Conservation (phyloP, 2,888 invertebrate species). For the Rugalucina vietnamica region DNA sequence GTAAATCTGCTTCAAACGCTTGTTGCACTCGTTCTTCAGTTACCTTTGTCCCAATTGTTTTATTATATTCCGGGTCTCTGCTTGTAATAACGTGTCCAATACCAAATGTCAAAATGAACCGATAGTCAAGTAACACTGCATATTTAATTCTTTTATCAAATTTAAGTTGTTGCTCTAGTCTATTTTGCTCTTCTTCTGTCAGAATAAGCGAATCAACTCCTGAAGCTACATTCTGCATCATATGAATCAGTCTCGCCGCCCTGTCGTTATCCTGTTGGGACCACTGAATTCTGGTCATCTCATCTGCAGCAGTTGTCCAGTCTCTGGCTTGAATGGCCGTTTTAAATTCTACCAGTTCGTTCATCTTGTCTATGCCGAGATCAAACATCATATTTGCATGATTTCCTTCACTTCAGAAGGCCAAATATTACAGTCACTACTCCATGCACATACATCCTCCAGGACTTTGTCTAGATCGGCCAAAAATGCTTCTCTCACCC, state of each 20-base stretch:
- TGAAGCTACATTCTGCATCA: too few relatives aligned
- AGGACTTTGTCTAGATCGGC: constrained; percentile 4
- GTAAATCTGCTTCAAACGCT: constrained; percentile 17
- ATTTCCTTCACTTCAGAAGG: constrained; percentile 31
- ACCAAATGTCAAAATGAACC: constrained; percentile 24
- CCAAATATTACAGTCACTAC: background rate
- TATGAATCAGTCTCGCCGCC: constrained; percentile 18
- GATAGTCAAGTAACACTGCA: constrained; percentile 9
- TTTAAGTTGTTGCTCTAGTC: background rate
- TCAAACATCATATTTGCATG: constrained; percentile 33
- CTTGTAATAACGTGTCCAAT: constrained; percentile 31
- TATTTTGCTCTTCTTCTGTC: background rate
- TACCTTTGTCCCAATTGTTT: constrained; percentile 16
- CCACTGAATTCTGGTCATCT: constrained; percentile 29
- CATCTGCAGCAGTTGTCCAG: constrained; percentile 27
- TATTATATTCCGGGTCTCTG: constrained; percentile 22
- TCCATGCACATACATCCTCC: background rate
- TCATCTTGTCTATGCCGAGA: constrained; percentile 4
- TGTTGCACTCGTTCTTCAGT: background rate
- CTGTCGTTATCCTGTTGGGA: constrained; percentile 22
- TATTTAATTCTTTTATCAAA: constrained; percentile 19
- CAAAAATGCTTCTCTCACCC: constrained; percentile 6
- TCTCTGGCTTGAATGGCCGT: constrained; percentile 17
- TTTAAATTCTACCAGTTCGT: constrained; percentile 7
- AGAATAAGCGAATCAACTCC: too few relatives aligned